Base-by-base conservation (phyloP, 92 coral and sea anemone species). In the Isaurus tuberculatus region DNA sequence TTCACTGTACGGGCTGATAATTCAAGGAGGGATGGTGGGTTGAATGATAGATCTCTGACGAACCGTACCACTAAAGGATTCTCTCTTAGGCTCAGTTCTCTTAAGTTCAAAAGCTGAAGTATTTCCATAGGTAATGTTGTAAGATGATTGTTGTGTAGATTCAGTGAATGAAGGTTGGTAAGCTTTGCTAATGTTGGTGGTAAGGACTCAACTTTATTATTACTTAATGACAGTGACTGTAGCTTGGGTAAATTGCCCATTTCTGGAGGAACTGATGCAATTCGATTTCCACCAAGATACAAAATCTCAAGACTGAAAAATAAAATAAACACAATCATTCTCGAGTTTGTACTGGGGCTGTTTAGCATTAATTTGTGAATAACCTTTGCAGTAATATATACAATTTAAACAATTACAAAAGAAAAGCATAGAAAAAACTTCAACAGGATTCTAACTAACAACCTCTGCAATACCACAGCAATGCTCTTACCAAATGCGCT, bases 31-130 rank as follows among this genome's bases (percentile, higher is more conserved):
- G 92, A 83, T 16, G 99, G 97, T 6, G 98, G 98, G 44, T 86
- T 91, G 66, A 88, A 91, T 11, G 92, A 33, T 87, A 94, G 93
- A 66, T 91, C 92, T 69, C 90, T 72, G 57, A 96, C 97, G 83
- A 96, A 96, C 20, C 98, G 94, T 15, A 96, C 95, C 36, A 96
- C 99, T 32, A 96, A 91, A 20, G 99, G 99, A 65, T 96, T 96
- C 17, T 91, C 98, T 58, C 99, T 86, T 7, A 96, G 88, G 48
- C 98, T 96, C 17, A 96, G 87, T 15, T 88, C 98, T 20, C 91
- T 93, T 72, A 96, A 90, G 80, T 94, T 96, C 86, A 91, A 91
- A 22, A 96, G 95, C 81, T 91, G 89, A 15, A 96, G 86, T 6
- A 96, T 93, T 69, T 80, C 94, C 83, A 94, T 90, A 0, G 99